phyloP scores from a whole-genome alignment of 2,113 vertebrate genomes.

The Mesitornis unicolor region DNA sequence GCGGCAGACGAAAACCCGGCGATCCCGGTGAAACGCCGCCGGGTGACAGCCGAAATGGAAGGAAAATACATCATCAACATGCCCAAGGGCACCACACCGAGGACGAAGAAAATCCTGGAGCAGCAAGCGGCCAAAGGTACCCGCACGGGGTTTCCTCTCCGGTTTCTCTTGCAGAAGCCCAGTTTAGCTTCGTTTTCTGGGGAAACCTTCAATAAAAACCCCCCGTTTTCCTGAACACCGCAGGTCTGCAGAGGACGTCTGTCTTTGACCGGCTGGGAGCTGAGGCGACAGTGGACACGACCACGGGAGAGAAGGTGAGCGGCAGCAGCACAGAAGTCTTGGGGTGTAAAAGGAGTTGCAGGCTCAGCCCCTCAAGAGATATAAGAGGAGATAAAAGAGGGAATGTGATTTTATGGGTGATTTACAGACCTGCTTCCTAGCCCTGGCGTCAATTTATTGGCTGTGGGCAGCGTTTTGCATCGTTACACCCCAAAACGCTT shows the following conservation, averaged over 20 bases:
- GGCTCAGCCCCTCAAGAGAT: neutral
- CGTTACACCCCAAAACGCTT: neutral
- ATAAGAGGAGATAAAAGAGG: neutral
- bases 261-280: slow-evolving; percentile 92
- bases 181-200: accelerated
- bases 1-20: slow-evolving; percentile 70
- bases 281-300: slow-evolving; percentile 79
- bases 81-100: slow-evolving; percentile 91
- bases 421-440: neutral
- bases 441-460: neutral
- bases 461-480: neutral
- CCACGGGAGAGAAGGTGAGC: slow-evolving; percentile 78
- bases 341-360: no score
- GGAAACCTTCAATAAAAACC: accelerated
- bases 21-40: slow-evolving; percentile 77
- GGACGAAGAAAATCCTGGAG: slow-evolving; percentile 89
- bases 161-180: no score
- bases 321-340: no score
- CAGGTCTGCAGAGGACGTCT: slow-evolving; percentile 82
- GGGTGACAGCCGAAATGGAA: slow-evolving; percentile 94
- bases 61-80: slow-evolving; percentile 96
- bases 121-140: slow-evolving; percentile 90
- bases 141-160: no score
- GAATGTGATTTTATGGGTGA: neutral
- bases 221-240: neutral